These are phyloP conservation scores for Sesamia nonagrioides DNA, from an alignment of 1,140 invertebrate genomes.

Conservation along the genomic window DNA sequence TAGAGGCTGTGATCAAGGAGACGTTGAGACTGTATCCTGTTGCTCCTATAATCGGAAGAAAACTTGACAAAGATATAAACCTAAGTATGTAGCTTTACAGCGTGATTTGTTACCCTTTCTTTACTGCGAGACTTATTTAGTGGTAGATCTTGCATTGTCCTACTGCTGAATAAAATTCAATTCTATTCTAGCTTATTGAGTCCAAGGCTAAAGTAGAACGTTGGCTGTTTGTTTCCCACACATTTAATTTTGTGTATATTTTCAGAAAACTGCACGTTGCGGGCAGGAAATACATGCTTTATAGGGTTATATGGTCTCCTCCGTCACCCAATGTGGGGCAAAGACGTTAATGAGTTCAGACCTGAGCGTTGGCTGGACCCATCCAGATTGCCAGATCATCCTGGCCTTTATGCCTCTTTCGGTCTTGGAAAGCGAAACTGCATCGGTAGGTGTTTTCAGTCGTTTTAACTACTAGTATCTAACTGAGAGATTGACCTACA, in stretches of 20 bases:
- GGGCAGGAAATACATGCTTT: conserved; percentile 16
- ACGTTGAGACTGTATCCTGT: conserved; percentile 85
- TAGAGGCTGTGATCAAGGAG: conserved; percentile 90
- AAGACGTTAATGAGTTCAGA: conserved; percentile 44
- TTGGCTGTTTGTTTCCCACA: too few species aligned
- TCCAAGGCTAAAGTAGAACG: too few species aligned
- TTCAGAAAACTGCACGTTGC: conserved; percentile 52
- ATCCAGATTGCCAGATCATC: not conserved
- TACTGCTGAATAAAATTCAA: too few species aligned
- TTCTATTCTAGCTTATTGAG: too few species aligned
- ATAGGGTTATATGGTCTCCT: not conserved
- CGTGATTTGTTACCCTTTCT: not conserved
- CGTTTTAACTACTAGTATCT: too few species aligned
- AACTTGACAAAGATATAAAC: not conserved
- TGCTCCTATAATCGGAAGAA: not conserved
- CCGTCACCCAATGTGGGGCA: conserved; percentile 48
- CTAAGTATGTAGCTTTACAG: not conserved
- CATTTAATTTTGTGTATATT: too few species aligned
- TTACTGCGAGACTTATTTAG: too few species aligned
- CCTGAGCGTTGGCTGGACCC: conserved; percentile 56
- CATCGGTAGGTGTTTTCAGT: conserved; percentile 52
- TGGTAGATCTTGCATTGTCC: too few species aligned
- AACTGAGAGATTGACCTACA: too few species aligned
- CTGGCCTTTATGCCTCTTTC: conserved; percentile 20
- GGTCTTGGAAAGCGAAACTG: conserved; percentile 50